Conservation (phyloP, 2,888 invertebrate species). For the Ganaspis brasiliensis region DNA sequence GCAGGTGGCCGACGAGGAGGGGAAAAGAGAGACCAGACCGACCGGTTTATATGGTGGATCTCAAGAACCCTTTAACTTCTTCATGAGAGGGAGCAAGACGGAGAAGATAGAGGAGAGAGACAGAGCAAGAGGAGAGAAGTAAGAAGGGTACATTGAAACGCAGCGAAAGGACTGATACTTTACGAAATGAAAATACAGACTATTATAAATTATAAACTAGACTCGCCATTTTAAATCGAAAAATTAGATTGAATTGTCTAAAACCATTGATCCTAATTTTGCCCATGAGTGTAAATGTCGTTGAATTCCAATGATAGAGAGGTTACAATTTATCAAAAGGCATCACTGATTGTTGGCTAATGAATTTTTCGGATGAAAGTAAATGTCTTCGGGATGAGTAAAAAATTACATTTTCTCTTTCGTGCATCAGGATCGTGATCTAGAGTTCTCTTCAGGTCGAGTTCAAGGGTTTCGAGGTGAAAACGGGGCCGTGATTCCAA, state of each 20-base stretch:
- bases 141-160: conserved; percentile 46
- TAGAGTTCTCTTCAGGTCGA: conserved; percentile 58
- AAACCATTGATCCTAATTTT: too few relatives aligned
- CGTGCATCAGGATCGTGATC: conserved; percentile 26
- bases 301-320: too few relatives aligned
- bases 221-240: background rate
- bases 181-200: conserved; percentile 35
- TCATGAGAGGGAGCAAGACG: conserved; percentile 58
- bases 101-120: conserved; percentile 40
- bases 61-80: conserved; percentile 67
- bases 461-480: conserved; percentile 72
- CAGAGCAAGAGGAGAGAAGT: conserved; percentile 47
- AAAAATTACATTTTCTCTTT: conserved; percentile 40
- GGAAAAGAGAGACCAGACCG: conserved; percentile 75
- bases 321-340: too few relatives aligned
- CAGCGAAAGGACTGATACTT: conserved; percentile 35
- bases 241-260: too few relatives aligned
- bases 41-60: conserved; percentile 79
- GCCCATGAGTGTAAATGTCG: too few relatives aligned
- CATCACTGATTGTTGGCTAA: background rate
- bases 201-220: conserved; percentile 28
- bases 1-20: conserved; percentile 77
- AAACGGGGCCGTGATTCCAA: conserved; percentile 67
- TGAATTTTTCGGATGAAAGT: conserved; percentile 15
- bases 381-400: background rate